phyloP scores from a whole-genome alignment of 2,888 invertebrate species.

The Orchesella flavescens region DNA sequence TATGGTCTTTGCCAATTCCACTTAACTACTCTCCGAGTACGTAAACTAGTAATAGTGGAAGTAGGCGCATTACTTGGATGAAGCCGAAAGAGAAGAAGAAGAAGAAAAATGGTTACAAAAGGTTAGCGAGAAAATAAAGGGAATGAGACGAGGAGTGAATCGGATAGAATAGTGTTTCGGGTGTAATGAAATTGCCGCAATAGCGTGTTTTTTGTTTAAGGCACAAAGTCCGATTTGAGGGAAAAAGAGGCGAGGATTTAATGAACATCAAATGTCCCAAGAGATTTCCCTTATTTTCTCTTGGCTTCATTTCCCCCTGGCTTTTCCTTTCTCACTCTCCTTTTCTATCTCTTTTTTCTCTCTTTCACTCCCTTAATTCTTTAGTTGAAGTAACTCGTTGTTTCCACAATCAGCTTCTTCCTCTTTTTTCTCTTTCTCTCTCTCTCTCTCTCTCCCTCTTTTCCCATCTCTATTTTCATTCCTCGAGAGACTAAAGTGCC shows the following conservation, averaged over 20 bases:
- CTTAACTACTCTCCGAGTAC: constrained; percentile 31
- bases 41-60: constrained; percentile 2
- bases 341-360: constrained; percentile 48
- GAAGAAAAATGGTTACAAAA: constrained; percentile 38
- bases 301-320: constrained; percentile 63
- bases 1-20: constrained; percentile 29
- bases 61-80: neutral
- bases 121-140: constrained; percentile 45
- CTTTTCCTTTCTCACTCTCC: constrained; percentile 54
- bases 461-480: constrained; percentile 60
- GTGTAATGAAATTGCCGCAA: constrained; percentile 69
- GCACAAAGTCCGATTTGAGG: constrained; percentile 65
- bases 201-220: constrained; percentile 63
- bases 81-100: neutral
- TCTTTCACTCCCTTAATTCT: constrained; percentile 56
- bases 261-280: constrained; percentile 71
- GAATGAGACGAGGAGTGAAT: constrained; percentile 63
- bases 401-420: constrained; percentile 57
- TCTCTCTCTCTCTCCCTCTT: constrained; percentile 28
- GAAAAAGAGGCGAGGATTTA: constrained; percentile 69
- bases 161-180: constrained; percentile 64
- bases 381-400: constrained; percentile 56
- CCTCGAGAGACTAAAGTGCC: constrained; percentile 60
- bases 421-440: constrained; percentile 34
- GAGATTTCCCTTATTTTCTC: constrained; percentile 68